Conservation (phyloP, 2,797 vertebrate genomes). For the Orestias chungarensis region DNA sequence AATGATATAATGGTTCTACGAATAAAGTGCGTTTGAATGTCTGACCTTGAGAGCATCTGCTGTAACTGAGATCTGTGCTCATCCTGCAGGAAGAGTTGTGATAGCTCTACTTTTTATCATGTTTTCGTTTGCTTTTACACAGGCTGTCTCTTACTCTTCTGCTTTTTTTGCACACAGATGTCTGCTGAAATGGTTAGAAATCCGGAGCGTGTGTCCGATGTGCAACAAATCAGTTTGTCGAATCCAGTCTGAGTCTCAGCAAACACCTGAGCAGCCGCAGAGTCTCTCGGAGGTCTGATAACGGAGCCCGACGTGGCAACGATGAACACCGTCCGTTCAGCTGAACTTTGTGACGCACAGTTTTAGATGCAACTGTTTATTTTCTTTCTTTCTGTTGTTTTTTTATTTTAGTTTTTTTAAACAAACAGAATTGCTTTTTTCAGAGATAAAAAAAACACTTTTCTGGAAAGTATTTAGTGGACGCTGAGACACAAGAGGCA, state of each 20-base stretch:
- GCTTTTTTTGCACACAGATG: constrained; percentile 71
- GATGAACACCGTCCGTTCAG: neutral
- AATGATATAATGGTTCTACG: neutral
- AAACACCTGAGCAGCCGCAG: constrained; percentile 64
- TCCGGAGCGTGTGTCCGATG: constrained; percentile 85
- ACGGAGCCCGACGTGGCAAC: constrained; percentile 14
- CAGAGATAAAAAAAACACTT: neutral
- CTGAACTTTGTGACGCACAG: constrained; percentile 6
- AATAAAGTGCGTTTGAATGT: neutral
- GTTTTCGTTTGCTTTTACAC: neutral
- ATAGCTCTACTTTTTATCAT: neutral
- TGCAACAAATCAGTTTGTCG: constrained; percentile 85
- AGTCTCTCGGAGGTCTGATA: constrained; percentile 76
- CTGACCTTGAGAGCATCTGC: neutral
- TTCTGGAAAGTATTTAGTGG: neutral
- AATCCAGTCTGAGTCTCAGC: constrained; percentile 66
- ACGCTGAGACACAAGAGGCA: neutral
- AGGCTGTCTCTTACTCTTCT: neutral
- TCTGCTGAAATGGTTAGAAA: constrained; percentile 85
- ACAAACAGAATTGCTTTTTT: constrained; percentile 31
- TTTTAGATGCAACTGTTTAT: constrained; percentile 26
- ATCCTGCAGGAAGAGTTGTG: neutral
- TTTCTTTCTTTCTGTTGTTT: neutral
- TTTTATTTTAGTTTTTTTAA: no score
- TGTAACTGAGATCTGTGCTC: neutral